Conservation (phyloP, 2,113 vertebrate species). For the Danio rerio region GRCz12tu NC_133179.1:7741001-7741500, state of each 20-base stretch:
- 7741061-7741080: no score
- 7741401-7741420: slow-evolving; percentile 41
- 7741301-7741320: background rate
- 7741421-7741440: slow-evolving; percentile 28
- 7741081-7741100: no score
- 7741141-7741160: no score
- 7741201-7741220: no score
- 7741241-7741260: background rate
- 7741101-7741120: no score
- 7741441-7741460: background rate
- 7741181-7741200: no score
- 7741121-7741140: no score
- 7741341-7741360: background rate
- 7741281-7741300: background rate
- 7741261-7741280: background rate
- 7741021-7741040: no score
- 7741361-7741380: background rate
- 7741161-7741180: no score
- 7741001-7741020: no score
- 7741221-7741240: background rate
- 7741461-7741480: slow-evolving; percentile 30
- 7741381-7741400: slow-evolving; percentile 37
- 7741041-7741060: no score
- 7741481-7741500: slow-evolving; percentile 30
- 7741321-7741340: background rate